phyloP scores from a whole-genome alignment of 2,797 vertebrate species.

The Pseudochaenichthys georgianus region DNA sequence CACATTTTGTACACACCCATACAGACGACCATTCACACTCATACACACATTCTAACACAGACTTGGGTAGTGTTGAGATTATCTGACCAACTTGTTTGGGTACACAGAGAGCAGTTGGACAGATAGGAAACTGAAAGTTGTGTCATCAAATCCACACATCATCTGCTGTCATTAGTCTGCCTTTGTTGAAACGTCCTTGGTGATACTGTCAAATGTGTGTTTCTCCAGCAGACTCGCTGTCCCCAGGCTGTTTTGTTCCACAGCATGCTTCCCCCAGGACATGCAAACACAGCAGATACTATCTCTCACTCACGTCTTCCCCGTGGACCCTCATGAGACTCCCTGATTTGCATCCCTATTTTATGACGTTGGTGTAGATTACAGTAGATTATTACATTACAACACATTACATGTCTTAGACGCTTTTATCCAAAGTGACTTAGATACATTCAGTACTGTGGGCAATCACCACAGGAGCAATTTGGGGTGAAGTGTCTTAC shows the following conservation, averaged over 20 bases:
- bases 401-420: no score
- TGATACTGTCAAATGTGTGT: constrained; percentile 45
- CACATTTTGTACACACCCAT: constrained; percentile 24
- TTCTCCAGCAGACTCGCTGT: constrained; percentile 35
- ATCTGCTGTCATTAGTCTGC: constrained; percentile 28
- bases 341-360: constrained; percentile 55
- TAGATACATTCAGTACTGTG: no score
- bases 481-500: no score
- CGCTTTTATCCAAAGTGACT: no score
- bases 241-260: constrained; percentile 55
- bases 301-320: constrained; percentile 35
- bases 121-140: constrained; percentile 55
- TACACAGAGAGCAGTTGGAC: constrained; percentile 31
- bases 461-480: no score
- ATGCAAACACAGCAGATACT: constrained; percentile 64
- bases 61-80: constrained; percentile 17
- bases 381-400: not conserved
- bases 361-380: constrained; percentile 18
- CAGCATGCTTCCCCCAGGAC: constrained; percentile 40
- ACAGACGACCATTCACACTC: constrained; percentile 10
- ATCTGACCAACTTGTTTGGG: constrained; percentile 48
- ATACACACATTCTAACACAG: constrained; percentile 24
- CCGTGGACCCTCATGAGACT: constrained; percentile 36
- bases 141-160: constrained; percentile 30
- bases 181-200: constrained; percentile 45